Conservation (phyloP, 2,113 vertebrate genomes). For the Aegotheles bennettii region DNA sequence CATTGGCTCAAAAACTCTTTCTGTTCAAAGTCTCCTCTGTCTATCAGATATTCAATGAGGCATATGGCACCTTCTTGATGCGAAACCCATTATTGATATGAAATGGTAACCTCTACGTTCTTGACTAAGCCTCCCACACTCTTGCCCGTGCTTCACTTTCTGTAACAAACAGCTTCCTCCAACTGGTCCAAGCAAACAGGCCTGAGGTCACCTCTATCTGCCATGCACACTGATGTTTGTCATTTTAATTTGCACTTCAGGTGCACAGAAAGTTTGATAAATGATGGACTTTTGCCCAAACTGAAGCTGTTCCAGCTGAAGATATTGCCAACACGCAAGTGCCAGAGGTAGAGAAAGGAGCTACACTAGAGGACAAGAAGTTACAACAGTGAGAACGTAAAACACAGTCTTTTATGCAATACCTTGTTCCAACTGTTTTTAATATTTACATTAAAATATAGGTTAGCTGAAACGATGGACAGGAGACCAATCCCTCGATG, state of each 20-base stretch:
- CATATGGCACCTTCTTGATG: background rate
- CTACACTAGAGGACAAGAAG: rapidly evolving
- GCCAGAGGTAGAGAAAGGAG: background rate
- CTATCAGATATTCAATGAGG: background rate
- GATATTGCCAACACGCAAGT: background rate
- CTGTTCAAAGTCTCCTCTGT: background rate
- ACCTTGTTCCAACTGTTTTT: background rate
- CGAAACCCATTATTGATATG: background rate
- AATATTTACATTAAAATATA: background rate
- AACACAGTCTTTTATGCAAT: rapidly evolving
- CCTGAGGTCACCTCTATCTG: background rate
- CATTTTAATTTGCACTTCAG: background rate
- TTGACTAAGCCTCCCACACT: background rate
- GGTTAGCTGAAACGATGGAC: background rate
- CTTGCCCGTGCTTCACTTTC: background rate
- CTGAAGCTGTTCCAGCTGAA: background rate
- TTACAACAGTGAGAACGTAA: background rate
- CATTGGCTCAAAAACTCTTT: slow-evolving; percentile 20
- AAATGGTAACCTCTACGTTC: background rate
- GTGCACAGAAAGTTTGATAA: background rate
- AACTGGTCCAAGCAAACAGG: background rate
- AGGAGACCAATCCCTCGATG: background rate
- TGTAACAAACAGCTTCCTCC: background rate
- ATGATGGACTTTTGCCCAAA: background rate
- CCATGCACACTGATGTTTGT: background rate